phyloP scores from a whole-genome alignment of 2,113 vertebrate genomes.

The Muscicapa adusta region DNA sequence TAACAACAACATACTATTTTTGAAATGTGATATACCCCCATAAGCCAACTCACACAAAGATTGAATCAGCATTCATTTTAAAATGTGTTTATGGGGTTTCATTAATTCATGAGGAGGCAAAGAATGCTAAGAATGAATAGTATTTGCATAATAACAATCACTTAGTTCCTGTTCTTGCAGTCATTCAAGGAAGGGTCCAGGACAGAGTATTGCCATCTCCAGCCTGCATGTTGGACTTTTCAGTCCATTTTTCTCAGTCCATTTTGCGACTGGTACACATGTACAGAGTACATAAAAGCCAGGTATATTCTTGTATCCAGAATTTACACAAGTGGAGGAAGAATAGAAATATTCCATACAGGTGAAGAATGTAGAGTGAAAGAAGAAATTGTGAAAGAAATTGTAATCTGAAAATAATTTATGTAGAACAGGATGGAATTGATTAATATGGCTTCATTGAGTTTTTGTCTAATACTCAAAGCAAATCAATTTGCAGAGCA shows the following conservation, averaged over 20 bases:
- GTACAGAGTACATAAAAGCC: not conserved
- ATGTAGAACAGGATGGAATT: not conserved
- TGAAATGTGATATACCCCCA: not conserved
- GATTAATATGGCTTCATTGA: not conserved
- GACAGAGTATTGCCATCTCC: not conserved
- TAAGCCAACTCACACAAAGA: not conserved
- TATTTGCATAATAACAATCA: constrained; percentile 24
- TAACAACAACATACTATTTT: not conserved
- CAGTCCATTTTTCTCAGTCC: not conserved
- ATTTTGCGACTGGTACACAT: not conserved
- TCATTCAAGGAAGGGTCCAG: not conserved
- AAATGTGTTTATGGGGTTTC: not conserved
- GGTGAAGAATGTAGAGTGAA: not conserved
- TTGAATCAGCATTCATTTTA: not conserved
- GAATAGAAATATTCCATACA: not conserved
- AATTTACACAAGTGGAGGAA: not conserved
- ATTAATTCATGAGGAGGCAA: constrained; percentile 11
- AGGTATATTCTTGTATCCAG: not conserved
- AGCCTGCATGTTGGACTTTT: not conserved
- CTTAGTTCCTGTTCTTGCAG: not conserved
- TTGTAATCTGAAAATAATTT: not conserved
- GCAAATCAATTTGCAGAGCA: not conserved
- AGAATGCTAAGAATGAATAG: constrained; percentile 13
- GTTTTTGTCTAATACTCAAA: not conserved
- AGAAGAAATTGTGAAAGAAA: not conserved